Conservation (phyloP, 2,888 invertebrate species). For the Hypomecis punctinalis region DNA sequence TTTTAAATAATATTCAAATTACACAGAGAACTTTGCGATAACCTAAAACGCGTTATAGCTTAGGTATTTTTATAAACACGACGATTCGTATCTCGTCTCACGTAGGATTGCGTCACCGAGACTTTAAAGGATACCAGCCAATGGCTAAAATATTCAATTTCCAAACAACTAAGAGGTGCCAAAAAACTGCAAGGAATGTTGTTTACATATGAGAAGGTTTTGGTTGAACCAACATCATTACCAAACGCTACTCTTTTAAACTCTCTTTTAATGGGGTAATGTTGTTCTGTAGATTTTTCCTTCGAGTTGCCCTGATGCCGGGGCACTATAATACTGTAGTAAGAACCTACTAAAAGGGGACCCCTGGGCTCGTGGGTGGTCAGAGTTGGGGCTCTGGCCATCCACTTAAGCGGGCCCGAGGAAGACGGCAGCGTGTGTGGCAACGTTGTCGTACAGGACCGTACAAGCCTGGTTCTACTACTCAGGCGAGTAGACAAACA, state of each 20-base stretch:
- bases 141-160: constrained; percentile 60
- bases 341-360: too few species aligned
- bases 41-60: constrained; percentile 14
- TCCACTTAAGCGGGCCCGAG: too few species aligned
- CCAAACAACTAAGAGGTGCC: constrained; percentile 58
- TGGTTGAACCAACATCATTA: constrained; percentile 3
- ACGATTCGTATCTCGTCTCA: constrained; percentile 50
- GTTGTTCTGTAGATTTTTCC: not conserved
- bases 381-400: too few species aligned
- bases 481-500: too few species aligned
- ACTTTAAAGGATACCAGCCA: constrained; percentile 52
- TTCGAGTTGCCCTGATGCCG: too few species aligned
- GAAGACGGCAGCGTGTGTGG: too few species aligned
- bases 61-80: constrained; percentile 23
- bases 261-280: not conserved
- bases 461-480: too few species aligned
- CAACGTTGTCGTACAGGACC: too few species aligned
- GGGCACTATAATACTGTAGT: too few species aligned
- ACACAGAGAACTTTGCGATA: constrained; percentile 7
- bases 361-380: too few species aligned
- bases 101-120: constrained; percentile 63
- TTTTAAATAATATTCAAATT: constrained; percentile 13
- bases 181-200: constrained; percentile 72
- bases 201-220: constrained; percentile 51
- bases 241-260: constrained; percentile 4